Evolutionary conservation across 2,888 invertebrate species (phyloP).

Genomic region (Catocala nupta): DNA sequence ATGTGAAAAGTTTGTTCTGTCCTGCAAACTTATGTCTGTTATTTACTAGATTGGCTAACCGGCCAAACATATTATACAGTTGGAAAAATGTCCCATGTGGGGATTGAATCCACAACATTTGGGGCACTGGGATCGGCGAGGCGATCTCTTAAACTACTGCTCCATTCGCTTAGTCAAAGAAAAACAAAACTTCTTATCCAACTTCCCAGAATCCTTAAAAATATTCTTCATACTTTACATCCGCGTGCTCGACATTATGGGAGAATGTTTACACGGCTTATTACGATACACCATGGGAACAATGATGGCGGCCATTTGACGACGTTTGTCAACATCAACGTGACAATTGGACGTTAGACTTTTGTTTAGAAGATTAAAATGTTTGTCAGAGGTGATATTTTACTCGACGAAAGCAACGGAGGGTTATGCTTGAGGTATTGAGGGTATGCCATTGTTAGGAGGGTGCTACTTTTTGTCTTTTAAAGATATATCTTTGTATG

Average conservation of each 20-base stretch:
- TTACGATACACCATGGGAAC: conserved; percentile 52
- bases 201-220: conserved; percentile 4
- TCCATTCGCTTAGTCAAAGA: too few species aligned
- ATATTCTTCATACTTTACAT: conserved; percentile 43
- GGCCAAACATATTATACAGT: too few species aligned
- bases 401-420: conserved; percentile 1
- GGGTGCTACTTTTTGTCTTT: not conserved
- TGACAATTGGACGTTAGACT: conserved; percentile 42
- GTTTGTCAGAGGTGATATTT: conserved; percentile 12
- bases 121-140: too few species aligned
- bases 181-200: conserved; percentile 30
- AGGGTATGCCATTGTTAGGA: not conserved
- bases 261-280: conserved; percentile 53
- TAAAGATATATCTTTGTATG: not conserved
- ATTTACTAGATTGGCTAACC: too few species aligned
- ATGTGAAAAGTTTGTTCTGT: too few species aligned
- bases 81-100: too few species aligned
- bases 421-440: not conserved
- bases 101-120: too few species aligned
- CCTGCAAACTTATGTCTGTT: too few species aligned
- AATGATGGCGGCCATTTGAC: conserved; percentile 44
- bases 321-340: conserved; percentile 43
- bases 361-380: conserved; percentile 26
- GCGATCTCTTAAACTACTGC: too few species aligned
- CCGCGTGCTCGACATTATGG: conserved; percentile 46